These are phyloP conservation scores for Rana temporaria DNA, from an alignment of 2,113 vertebrate genomes.

Conservation along the genomic window DNA sequence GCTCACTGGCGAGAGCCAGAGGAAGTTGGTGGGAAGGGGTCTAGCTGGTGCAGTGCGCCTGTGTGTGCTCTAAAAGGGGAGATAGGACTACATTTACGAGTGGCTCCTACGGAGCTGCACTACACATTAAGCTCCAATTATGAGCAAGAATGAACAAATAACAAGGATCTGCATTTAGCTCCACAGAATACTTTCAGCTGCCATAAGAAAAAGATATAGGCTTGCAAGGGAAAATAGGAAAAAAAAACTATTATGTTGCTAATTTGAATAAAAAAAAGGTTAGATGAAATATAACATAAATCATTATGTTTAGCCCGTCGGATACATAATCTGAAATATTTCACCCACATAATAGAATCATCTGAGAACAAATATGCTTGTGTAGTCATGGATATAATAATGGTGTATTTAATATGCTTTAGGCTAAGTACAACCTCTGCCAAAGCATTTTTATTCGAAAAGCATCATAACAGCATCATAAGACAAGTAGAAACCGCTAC, in stretches of 20 bases:
- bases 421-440: constrained; percentile 35
- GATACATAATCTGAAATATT: constrained; percentile 52
- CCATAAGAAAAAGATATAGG: constrained; percentile 39
- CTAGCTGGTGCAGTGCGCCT: no score
- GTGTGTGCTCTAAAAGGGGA: no score
- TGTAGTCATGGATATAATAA: constrained; percentile 53
- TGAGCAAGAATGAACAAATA: neutral
- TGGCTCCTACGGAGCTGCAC: no score
- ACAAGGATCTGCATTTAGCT: constrained; percentile 1
- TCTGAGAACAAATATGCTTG: constrained; percentile 39
- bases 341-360: constrained; percentile 51
- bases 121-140: neutral
- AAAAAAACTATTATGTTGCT: constrained; percentile 34
- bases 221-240: constrained; percentile 17
- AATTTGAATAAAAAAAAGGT: constrained; percentile 50
- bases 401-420: constrained; percentile 49
- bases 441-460: constrained; percentile 21
- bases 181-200: neutral
- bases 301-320: constrained; percentile 48
- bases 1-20: no score
- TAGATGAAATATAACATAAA: constrained; percentile 51
- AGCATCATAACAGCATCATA: constrained; percentile 23
- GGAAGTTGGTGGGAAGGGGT: no score
- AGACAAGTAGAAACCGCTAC: neutral
- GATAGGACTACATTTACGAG: no score